phyloP scores from a whole-genome alignment of 2,797 vertebrate genomes.

The Mormyrops attenuatus region DNA sequence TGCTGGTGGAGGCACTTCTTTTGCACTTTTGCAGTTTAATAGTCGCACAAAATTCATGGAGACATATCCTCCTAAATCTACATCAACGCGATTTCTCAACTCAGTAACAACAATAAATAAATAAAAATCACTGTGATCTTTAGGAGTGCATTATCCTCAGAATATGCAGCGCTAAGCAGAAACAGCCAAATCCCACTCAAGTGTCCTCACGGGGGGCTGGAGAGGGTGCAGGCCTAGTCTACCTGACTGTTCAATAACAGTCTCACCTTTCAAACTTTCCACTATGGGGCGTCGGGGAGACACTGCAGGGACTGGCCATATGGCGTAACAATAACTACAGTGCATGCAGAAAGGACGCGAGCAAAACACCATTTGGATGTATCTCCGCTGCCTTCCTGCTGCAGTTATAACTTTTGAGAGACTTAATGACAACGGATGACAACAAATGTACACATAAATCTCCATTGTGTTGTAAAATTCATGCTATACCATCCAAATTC shows the following conservation, averaged over 20 bases:
- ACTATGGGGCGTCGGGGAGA: not conserved
- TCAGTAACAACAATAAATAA: not conserved
- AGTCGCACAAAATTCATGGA: not conserved
- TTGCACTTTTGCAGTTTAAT: not conserved
- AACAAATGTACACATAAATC: not conserved
- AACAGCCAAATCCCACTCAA: not conserved
- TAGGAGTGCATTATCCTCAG: not conserved
- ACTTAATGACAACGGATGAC: not conserved
- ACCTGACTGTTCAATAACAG: slow-evolving; percentile 15
- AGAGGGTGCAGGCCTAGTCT: not conserved
- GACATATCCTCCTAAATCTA: not conserved
- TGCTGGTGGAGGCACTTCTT: not conserved
- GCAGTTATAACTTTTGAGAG: not conserved
- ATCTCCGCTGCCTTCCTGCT: not conserved
- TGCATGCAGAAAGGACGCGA: not conserved
- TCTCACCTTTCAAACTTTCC: slow-evolving; percentile 12
- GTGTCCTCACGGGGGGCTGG: not conserved
- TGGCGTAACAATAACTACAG: not conserved
- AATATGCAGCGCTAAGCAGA: not conserved
- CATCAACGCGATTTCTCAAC: not conserved
- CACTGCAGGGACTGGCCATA: slow-evolving; percentile 6
- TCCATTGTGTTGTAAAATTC: not conserved
- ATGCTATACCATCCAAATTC: not conserved
- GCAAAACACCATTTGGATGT: not conserved
- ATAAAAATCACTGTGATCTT: not conserved